phyloP scores from a whole-genome alignment of 2,797 vertebrate genomes.

The Labroides dimidiatus region DNA sequence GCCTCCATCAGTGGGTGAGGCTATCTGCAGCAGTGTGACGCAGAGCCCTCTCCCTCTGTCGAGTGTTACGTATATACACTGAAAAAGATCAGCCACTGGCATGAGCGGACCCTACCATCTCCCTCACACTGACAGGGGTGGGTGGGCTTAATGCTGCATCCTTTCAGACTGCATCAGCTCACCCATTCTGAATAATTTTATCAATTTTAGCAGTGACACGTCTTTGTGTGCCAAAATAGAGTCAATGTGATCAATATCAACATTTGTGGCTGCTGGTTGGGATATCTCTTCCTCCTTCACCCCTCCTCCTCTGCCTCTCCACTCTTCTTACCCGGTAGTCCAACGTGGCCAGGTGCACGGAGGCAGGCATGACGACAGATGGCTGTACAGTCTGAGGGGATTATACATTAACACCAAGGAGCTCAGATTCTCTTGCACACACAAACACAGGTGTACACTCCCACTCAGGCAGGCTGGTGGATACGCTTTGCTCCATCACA shows the following conservation, averaged over 20 bases:
- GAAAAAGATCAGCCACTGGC: constrained; percentile 49
- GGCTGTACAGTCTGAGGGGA: constrained; percentile 67
- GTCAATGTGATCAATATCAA: neutral
- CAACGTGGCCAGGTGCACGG: constrained; percentile 83
- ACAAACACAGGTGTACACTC: constrained; percentile 50
- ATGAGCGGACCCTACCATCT: constrained; percentile 78
- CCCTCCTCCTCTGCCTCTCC: constrained; percentile 42
- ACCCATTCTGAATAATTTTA: neutral
- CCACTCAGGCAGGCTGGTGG: constrained; percentile 28
- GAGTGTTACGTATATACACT: constrained; percentile 49
- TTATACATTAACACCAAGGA: constrained; percentile 74
- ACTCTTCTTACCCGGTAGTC: constrained; percentile 65
- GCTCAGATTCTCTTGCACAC: constrained; percentile 63
- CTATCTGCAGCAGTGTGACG: constrained; percentile 69
- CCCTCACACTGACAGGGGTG: constrained; percentile 59
- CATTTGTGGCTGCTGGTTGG: neutral
- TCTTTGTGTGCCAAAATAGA: neutral
- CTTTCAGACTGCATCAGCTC: constrained; percentile 6
- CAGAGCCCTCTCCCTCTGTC: constrained; percentile 53
- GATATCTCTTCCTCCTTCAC: constrained; percentile 20
- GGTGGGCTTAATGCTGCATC: constrained; percentile 47
- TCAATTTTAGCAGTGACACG: neutral
- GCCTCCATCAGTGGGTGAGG: constrained; percentile 58
- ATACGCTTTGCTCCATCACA: constrained; percentile 18
- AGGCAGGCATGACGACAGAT: constrained; percentile 78